These are phyloP conservation scores for Druceiella hillmani DNA, from an alignment of 2,888 invertebrate genomes.

Conservation along the genomic window DNA sequence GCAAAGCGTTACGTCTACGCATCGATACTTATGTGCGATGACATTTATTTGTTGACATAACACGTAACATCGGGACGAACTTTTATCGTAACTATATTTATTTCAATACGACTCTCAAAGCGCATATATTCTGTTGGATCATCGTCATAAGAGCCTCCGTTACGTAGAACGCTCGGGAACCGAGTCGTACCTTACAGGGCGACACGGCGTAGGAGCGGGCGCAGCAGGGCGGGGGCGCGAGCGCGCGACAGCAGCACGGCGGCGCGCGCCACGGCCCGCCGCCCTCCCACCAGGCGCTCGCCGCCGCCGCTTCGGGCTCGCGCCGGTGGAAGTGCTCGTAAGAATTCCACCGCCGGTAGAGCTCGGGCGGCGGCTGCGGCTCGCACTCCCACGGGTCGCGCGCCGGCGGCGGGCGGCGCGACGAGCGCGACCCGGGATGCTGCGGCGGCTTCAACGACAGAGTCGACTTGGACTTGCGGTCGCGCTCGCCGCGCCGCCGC, in stretches of 20 bases:
- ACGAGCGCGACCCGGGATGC: constrained; percentile 41
- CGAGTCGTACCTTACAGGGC: too few species aligned
- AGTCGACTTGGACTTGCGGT: constrained; percentile 59
- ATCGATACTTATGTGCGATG: too few species aligned
- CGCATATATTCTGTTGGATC: too few species aligned
- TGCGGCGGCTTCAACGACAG: constrained; percentile 50
- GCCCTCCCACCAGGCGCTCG: constrained; percentile 44
- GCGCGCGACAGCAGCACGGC: constrained; percentile 41
- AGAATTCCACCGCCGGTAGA: constrained; percentile 48
- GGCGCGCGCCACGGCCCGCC: constrained; percentile 43
- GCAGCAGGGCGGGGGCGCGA: constrained; percentile 43
- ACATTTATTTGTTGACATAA: too few species aligned
- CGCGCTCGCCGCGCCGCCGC: constrained; percentile 55
- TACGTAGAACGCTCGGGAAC: too few species aligned
- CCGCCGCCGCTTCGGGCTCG: constrained; percentile 36
- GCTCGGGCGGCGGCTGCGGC: constrained; percentile 29
- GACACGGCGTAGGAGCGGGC: constrained; percentile 48
- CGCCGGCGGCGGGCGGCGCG: constrained; percentile 37
- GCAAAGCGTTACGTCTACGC: too few species aligned
- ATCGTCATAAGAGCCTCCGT: too few species aligned
- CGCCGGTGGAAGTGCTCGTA: constrained; percentile 54
- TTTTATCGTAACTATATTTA: too few species aligned
- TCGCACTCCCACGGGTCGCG: constrained; percentile 33
- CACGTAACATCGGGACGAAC: too few species aligned
- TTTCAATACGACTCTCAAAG: too few species aligned